These are phyloP conservation scores for Cyclina sinensis DNA, from an alignment of 1,140 invertebrate species.

Conservation along the genomic window DNA sequence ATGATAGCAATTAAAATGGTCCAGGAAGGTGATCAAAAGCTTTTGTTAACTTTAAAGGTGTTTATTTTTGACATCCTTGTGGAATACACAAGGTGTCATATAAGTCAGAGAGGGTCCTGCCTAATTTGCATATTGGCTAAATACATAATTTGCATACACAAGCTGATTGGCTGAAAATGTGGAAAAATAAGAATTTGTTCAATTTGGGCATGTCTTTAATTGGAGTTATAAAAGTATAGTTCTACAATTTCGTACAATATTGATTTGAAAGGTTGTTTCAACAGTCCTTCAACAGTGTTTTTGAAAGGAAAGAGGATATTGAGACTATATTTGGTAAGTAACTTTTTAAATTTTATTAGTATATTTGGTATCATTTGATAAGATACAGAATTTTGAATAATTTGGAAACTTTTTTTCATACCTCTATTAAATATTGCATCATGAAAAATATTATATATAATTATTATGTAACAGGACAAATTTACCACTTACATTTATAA, in stretches of 20 bases:
- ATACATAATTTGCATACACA: conserved; percentile 12
- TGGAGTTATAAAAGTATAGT: neutral
- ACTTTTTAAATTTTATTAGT: too few species aligned
- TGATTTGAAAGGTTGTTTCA: neutral
- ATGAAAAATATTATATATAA: too few species aligned
- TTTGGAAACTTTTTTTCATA: too few species aligned
- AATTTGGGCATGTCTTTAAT: neutral
- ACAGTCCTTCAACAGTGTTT: neutral
- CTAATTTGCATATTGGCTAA: conserved; percentile 24
- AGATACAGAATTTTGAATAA: too few species aligned
- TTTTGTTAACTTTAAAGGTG: neutral
- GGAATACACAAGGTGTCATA: conserved; percentile 20
- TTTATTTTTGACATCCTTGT: neutral
- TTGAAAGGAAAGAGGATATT: neutral
- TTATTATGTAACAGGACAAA: too few species aligned
- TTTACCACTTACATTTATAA: too few species aligned
- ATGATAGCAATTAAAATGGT: too few species aligned
- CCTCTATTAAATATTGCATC: too few species aligned
- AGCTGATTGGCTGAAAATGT: neutral
- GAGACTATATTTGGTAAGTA: neutral
- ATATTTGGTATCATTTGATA: too few species aligned
- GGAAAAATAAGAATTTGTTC: neutral
- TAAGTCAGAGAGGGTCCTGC: neutral
- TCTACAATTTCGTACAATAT: neutral
- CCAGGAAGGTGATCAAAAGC: neutral